A percentile compares a stretch with the other conserved stretches of the same genome.
These are phyloP conservation scores for Mus spretus DNA, from an alignment of 2,797 vertebrate genomes.

Conservation along the genomic window DNA sequence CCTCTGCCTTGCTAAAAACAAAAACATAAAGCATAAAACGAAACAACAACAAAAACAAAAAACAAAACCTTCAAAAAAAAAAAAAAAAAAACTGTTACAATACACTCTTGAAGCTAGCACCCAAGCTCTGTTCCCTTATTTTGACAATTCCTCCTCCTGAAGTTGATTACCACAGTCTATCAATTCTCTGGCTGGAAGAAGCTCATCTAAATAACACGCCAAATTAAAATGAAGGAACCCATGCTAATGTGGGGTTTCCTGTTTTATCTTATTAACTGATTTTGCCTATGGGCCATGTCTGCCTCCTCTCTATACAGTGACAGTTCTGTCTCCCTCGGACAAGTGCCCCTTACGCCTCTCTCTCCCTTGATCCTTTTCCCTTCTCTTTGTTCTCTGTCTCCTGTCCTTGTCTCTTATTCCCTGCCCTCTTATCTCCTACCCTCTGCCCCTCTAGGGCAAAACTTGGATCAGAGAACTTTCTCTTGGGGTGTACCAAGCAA, in stretches of 20 bases:
- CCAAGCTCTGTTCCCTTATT: background rate
- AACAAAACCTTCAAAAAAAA: too few relatives aligned
- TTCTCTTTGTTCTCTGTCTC: background rate
- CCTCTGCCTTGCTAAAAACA: background rate
- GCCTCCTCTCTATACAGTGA: background rate
- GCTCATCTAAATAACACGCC: background rate
- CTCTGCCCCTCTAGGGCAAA: background rate
- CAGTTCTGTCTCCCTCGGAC: background rate
- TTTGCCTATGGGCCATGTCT: background rate
- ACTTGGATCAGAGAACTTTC: background rate
- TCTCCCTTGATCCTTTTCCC: background rate
- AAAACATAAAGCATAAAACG: too few relatives aligned
- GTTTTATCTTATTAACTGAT: background rate
- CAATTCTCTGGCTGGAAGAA: background rate
- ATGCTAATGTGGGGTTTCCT: background rate
- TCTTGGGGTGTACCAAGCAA: background rate
- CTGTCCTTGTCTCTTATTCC: background rate
- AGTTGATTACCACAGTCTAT: background rate
- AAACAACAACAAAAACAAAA: background rate
- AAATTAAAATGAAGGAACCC: background rate
- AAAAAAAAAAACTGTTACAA: background rate
- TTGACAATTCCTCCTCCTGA: background rate
- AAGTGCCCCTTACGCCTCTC: background rate
- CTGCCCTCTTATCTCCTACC: background rate
- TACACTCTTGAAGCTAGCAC: background rate